Base-by-base conservation (phyloP, 2,888 invertebrate genomes). In the Andrena praecox region DNA sequence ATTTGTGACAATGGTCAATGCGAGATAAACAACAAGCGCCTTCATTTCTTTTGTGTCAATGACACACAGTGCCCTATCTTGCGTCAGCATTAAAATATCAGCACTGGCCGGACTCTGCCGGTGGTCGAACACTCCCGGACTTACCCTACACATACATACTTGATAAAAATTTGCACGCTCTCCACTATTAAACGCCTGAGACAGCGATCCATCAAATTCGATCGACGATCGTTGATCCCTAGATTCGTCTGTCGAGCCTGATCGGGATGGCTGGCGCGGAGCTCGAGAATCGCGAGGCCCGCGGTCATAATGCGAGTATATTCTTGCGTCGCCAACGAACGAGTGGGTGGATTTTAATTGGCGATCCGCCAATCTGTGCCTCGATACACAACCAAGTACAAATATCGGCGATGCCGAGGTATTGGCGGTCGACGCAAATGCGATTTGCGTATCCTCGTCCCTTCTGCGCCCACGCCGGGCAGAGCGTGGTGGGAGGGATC, bases 341-440 rank as follows among this genome's bases (percentile, higher is more conserved):
- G 74, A 64, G 56, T 76, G 82, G 73, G 85, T 78, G 77, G 88
- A 90, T 91, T 91, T 91, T 91, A 90, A 90, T 90, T 91, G 91
- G 90, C 91, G 77, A 75, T 64, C 59, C 29, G 89, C 91, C 91
- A 90, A 87, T 85, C 82, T 86, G 85, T 84, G 80, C 85, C 82
- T 86, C 86, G 87, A 88, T 87, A 85, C 86, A 88, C 86, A 86
- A 88, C 80, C 85, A 80, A 87, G 86, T 89, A 87, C 89, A 90
- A 90, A 90, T 85, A 89, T 87, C 89, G 89, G 82, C 78, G 72
- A 77, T 82, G 85, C 82, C 82, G 86, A 74, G 80, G 80, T 82
- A 77, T 60, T 59, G 69, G 84, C 83, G 80, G 80, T 82, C 84
- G 81, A 87, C 84, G 89, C 81, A 89, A 89, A 89, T 87, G 86